phyloP scores from a whole-genome alignment of 1,140 invertebrate species.

The Caenorhabditis latens region DNA sequence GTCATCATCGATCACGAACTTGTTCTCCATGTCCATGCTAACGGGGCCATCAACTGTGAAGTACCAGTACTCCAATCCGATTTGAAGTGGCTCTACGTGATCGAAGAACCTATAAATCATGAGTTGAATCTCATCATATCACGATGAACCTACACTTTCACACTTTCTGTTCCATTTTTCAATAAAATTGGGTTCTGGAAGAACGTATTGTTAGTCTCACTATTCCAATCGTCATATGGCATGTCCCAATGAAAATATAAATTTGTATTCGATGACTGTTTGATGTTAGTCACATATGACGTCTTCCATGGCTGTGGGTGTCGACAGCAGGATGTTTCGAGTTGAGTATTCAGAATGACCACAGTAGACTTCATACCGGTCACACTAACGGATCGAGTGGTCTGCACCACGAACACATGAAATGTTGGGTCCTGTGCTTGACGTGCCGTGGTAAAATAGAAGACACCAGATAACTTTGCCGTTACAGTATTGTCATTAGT shows the following conservation, averaged over 20 bases:
- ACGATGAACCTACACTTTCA: background rate
- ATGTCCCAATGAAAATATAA: background rate
- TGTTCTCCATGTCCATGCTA: background rate
- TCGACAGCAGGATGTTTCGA: background rate
- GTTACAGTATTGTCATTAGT: background rate
- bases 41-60: background rate
- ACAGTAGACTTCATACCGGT: background rate
- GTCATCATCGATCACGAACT: background rate
- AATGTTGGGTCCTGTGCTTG: background rate
- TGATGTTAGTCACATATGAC: background rate
- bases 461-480: background rate
- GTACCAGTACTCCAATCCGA: slow-evolving; percentile 8
- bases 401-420: background rate
- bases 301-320: background rate
- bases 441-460: background rate
- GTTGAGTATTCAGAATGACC: background rate
- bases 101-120: background rate
- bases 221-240: background rate
- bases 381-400: background rate
- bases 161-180: background rate
- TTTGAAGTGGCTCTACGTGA: background rate
- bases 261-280: background rate
- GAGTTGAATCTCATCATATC: background rate
- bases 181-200: background rate
- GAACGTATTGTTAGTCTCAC: background rate